These are phyloP conservation scores for Coremacera marginata DNA, from an alignment of 2,888 invertebrate genomes.

Conservation along the genomic window DNA sequence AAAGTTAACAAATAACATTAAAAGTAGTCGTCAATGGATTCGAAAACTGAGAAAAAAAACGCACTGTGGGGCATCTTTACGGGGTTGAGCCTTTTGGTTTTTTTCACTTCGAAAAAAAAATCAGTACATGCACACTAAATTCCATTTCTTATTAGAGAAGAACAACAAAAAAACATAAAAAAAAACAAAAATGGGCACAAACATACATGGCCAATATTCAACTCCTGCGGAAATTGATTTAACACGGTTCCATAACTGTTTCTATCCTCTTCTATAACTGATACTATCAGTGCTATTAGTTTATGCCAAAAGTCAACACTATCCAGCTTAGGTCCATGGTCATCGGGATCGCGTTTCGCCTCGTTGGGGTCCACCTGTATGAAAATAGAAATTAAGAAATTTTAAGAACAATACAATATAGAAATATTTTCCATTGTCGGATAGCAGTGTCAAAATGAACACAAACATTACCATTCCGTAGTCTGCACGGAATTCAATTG, in stretches of 20 bases:
- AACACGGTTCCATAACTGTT: slow-evolving; percentile 98
- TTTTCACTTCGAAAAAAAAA: too few species aligned
- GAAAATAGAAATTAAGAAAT: neutral
- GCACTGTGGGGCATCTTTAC: too few species aligned
- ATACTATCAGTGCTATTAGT: slow-evolving; percentile 94
- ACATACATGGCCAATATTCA: slow-evolving; percentile 93
- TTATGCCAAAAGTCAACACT: slow-evolving; percentile 99
- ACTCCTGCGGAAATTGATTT: slow-evolving; percentile 98
- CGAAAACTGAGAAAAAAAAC: too few species aligned
- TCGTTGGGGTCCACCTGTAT: slow-evolving; percentile 88
- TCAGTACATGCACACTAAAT: too few species aligned
- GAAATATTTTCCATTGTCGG: neutral
- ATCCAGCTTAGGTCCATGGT: slow-evolving; percentile 86
- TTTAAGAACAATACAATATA: neutral
- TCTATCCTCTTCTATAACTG: slow-evolving; percentile 98
- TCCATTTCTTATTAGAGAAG: neutral
- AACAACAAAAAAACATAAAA: neutral
- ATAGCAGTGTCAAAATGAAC: too few species aligned
- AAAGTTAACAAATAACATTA: too few species aligned
- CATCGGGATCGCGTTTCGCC: slow-evolving; percentile 88
- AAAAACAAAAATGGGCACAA: too few species aligned
- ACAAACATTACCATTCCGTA: too few species aligned
- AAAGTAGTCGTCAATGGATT: too few species aligned
- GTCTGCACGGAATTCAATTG: too few species aligned
- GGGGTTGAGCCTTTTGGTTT: too few species aligned